A percentile compares a stretch with the other conserved stretches of the same genome.
phyloP scores from a whole-genome alignment of 2,888 invertebrate species.

The Erebia ligea region DNA sequence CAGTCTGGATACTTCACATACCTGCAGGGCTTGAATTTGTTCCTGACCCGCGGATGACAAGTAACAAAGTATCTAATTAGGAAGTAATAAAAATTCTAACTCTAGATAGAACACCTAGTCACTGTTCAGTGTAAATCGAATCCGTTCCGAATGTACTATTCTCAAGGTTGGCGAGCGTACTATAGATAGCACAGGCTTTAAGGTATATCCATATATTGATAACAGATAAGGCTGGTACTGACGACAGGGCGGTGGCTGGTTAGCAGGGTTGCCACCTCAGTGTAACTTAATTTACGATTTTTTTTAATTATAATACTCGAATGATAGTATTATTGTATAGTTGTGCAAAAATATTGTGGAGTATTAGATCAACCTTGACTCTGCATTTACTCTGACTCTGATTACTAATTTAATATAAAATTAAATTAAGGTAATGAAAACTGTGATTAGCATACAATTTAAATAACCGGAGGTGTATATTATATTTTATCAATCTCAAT shows the following conservation, averaged over 20 bases:
- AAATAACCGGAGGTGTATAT: no score
- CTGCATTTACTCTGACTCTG: no score
- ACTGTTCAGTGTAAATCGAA: slow-evolving; percentile 41
- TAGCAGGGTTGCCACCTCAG: slow-evolving; percentile 45
- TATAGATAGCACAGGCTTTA: slow-evolving; percentile 63
- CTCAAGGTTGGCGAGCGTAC: slow-evolving; percentile 46
- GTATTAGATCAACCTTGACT: no score
- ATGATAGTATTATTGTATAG: no score
- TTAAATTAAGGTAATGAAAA: no score
- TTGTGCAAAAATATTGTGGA: no score
- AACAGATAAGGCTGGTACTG: slow-evolving; percentile 79
- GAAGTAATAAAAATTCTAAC: slow-evolving; percentile 43
- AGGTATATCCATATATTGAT: slow-evolving; percentile 76
- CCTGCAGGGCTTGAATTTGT: slow-evolving; percentile 25
- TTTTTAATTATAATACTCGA: no score
- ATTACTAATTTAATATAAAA: no score
- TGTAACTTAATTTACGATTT: background rate
- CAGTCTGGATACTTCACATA: slow-evolving; percentile 39
- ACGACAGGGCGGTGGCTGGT: slow-evolving; percentile 69
- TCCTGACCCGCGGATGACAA: slow-evolving; percentile 35
- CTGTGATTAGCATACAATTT: no score
- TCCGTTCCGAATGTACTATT: slow-evolving; percentile 41
- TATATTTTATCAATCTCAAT: no score
- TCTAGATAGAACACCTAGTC: slow-evolving; percentile 38
- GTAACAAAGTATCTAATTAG: slow-evolving; percentile 40